Base-by-base conservation (phyloP, 2,797 vertebrate species). In the Ctenopoma multispine region DNA sequence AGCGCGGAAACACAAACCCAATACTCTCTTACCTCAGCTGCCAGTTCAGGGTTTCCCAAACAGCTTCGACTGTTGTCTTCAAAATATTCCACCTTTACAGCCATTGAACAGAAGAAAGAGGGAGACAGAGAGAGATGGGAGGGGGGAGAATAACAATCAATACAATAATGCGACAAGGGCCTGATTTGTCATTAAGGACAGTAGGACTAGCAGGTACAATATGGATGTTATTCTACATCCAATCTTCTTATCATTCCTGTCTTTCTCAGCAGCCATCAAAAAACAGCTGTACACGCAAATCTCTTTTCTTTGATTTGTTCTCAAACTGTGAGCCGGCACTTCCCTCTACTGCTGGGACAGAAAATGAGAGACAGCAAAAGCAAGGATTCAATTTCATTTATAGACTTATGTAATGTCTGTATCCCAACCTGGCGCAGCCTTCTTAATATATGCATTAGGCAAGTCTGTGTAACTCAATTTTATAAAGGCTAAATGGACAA, bases 121-220 rank as follows among this genome's bases (percentile, higher is more conserved):
- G 38, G 63, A 75, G 76, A 68, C 34, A 79, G 67, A 70, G 81
- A 76, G 55, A 71, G 63, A 66, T 72, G 77, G 70, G 77, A 82
- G 82, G 76, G 62, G 65, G 63, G 71, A 86, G 87, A 90, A 90
- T 84, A 91, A 87, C 76, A 93, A 92, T 92, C 85, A 94, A 93
- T 90, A 88, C 75, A 92, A 90, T 90, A 92, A 92, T 93, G 92
- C 90, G 92, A 94, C 93, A 93, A 83, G 81, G 84, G 75, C 79
- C 76, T 71, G 69, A 79, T 75, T 63, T 34, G 36, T 74, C 69
- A 70, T 81, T 81, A 76, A 74, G 65, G 73, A 75, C 63, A 54
- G 62, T 21, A n/a, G 56, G 27, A 72, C 20, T 7, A 41, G n/a
- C 47, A 63, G 69, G 58, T 61, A 57, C n/a, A 60, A 54, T 31